A percentile compares a stretch with the other conserved stretches of the same genome.
These are phyloP conservation scores for Platysteira castanea DNA, from an alignment of 2,113 vertebrate species.

Conservation along the genomic window DNA sequence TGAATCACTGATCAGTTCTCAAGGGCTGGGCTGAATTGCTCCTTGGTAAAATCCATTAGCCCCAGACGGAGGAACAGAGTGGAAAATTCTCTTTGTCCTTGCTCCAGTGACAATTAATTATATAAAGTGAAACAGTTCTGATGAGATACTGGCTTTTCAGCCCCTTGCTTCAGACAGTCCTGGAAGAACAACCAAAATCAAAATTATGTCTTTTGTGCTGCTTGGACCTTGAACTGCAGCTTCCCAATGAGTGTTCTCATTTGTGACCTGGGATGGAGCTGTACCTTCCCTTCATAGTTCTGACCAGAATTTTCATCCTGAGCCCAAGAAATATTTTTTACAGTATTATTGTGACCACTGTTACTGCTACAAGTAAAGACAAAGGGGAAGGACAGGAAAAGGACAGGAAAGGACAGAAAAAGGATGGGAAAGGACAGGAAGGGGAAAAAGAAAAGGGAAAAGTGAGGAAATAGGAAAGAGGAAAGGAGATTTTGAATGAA, in stretches of 20 bases:
- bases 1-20: not conserved
- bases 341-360: not conserved
- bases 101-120: not conserved
- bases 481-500: not conserved
- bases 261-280: not conserved
- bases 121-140: not conserved
- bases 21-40: not conserved
- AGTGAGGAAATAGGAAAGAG: not conserved
- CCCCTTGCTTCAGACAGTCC: not conserved
- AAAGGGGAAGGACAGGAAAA: not conserved
- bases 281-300: not conserved
- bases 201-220: not conserved
- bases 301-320: not conserved
- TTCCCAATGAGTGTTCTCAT: not conserved
- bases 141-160: not conserved
- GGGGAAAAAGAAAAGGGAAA: not conserved
- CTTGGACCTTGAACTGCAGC: not conserved
- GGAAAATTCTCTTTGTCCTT: conserved; percentile 21
- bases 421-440: too few relatives aligned
- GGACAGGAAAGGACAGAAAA: not conserved
- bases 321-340: not conserved
- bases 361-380: not conserved
- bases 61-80: not conserved
- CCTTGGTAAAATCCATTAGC: not conserved
- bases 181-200: not conserved